Percentiles rank a stretch among this genome's conserved stretches.
These are phyloP conservation scores for Lordiphosa fenestrarum DNA, from an alignment of 2,888 invertebrate genomes.

Conservation along the genomic window DNA sequence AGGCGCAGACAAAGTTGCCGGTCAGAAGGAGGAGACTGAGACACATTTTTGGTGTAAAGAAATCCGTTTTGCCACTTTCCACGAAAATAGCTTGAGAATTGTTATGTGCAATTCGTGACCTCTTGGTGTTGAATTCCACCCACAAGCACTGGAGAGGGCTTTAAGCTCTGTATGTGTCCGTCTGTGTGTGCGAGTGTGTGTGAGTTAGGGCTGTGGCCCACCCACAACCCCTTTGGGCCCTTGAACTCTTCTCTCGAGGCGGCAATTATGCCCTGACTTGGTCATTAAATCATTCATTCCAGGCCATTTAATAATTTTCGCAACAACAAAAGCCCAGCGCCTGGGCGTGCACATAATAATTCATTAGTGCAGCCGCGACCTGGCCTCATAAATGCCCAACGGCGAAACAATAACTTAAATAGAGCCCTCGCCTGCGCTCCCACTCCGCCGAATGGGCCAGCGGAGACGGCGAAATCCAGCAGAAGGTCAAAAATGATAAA, in stretches of 20 bases:
- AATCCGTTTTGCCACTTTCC: slow-evolving; percentile 66
- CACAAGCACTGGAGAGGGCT: slow-evolving; percentile 16
- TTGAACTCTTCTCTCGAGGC: slow-evolving; percentile 52
- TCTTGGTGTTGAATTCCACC: slow-evolving; percentile 11
- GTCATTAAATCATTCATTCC: slow-evolving; percentile 78
- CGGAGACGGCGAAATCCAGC: slow-evolving; percentile 41
- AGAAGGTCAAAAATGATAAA: slow-evolving; percentile 78
- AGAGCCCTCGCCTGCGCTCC: slow-evolving; percentile 16
- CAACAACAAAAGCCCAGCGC: slow-evolving; percentile 42
- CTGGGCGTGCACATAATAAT: slow-evolving; percentile 57
- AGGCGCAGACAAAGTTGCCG: slow-evolving; percentile 19
- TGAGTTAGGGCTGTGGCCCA: no score
- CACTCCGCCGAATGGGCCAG: slow-evolving; percentile 13
- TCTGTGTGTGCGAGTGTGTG: neutral
- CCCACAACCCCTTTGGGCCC: slow-evolving; percentile 40
- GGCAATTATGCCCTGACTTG: slow-evolving; percentile 53
- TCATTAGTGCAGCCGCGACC: slow-evolving; percentile 58
- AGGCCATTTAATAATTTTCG: slow-evolving; percentile 73
- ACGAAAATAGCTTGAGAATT: slow-evolving; percentile 51
- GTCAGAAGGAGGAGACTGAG: slow-evolving; percentile 1
- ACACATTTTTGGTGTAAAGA: slow-evolving; percentile 44
- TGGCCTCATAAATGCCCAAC: slow-evolving; percentile 54
- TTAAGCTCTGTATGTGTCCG: slow-evolving; percentile 14
- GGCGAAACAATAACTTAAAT: slow-evolving; percentile 65
- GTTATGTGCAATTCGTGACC: slow-evolving; percentile 65